Evolutionary conservation across 2,113 vertebrate species (phyloP), one percentile per base, ranked within the genome.

Genomic region (Oryzias curvinotus): DNA sequence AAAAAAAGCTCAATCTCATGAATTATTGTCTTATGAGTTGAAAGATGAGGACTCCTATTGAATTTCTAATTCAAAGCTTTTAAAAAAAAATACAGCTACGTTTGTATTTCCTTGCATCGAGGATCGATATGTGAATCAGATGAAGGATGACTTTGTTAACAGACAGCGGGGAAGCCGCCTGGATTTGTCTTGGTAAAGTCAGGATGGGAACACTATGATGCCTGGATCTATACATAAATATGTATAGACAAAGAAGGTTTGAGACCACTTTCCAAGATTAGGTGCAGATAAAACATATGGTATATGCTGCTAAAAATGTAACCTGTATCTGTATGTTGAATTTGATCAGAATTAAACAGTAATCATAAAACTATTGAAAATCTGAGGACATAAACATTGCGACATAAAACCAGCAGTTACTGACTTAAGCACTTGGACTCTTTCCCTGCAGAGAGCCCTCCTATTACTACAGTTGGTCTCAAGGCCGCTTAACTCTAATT

Each of bases 401-500:
- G 8, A 36, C 36, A 10, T 36, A 36, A 36, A 36, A 10, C 36
- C 36, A 12, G 36, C 71, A 41, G 14, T 52, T 79, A 71, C 79
- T 83, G 85, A 77, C 44, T 73, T 59, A 47, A 41, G 62, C 64
- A 55, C 75, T 58, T 64, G 36, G 73, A 76, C 65, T 78, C 68
- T 23, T 36, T 64, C 72, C 68, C 67, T 8, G 64, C 52, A 49
- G 70, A n/a, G 52, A 80, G 64, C 58, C 53, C 64, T 73, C 73
- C 60, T 62, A 77, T 87, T 75, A 82, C 62, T 71, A 56, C 70
- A 30, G 52, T 28, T 57, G 69, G 79, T 85, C 85, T 75, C 84
- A 36, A 73, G 82, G 65, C 84, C 84, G 83, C 83, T 84, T 86
- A 82, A 74, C 79, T 82, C 81, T 89, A 89, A 88, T 90, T 87